phyloP scores from a whole-genome alignment of 2,797 vertebrate species.

The Enteromius mattozi region DNA sequence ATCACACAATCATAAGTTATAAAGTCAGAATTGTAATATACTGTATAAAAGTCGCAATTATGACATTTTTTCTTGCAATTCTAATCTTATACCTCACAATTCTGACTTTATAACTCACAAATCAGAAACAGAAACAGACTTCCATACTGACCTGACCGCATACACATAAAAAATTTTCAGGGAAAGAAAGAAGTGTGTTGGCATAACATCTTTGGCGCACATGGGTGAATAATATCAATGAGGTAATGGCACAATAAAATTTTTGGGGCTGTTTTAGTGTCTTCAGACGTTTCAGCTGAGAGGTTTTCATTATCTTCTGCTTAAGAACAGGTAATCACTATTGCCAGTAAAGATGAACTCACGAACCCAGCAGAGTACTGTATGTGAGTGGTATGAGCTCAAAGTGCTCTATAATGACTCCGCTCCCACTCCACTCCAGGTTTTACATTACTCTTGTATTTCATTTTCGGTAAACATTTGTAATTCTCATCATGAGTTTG shows the following conservation, averaged over 20 bases:
- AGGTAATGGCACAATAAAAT: background rate
- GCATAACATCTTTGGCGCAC: background rate
- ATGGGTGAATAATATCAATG: background rate
- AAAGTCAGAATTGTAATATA: no score
- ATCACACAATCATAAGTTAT: no score
- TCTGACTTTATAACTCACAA: no score
- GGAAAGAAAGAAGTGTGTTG: background rate
- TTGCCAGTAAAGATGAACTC: background rate
- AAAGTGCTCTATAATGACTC: background rate
- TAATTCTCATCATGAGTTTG: background rate
- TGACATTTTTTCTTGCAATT: no score
- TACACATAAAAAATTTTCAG: no score
- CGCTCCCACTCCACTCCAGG: no score
- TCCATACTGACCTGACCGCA: no score
- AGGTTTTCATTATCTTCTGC: conserved; percentile 10
- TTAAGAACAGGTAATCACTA: conserved; percentile 23
- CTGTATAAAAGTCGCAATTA: no score
- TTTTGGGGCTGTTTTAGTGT: background rate
- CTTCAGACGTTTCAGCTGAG: conserved; percentile 18
- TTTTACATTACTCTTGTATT: background rate
- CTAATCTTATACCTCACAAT: no score
- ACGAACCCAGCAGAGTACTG: background rate
- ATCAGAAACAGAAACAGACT: no score
- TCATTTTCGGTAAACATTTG: background rate
- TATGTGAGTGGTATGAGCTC: background rate